These are phyloP conservation scores for Andrena hattorfiana DNA, from an alignment of 2,888 invertebrate species.

Conservation along the genomic window DNA sequence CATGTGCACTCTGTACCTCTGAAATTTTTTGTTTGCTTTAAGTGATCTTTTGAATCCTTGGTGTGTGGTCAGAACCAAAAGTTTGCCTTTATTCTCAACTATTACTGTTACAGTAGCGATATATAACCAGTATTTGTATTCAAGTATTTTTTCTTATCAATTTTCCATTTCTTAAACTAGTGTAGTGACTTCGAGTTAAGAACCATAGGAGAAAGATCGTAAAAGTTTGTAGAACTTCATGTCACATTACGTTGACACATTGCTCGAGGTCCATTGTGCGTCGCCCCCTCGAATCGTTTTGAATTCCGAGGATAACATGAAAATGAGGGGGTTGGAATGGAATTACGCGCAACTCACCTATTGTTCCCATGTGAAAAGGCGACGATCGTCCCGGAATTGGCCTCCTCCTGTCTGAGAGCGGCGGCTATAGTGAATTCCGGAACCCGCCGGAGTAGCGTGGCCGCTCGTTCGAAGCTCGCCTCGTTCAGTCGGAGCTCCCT, in stretches of 20 bases:
- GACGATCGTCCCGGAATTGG: conserved; percentile 93
- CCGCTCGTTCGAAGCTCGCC: conserved; percentile 89
- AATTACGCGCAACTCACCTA: conserved; percentile 86
- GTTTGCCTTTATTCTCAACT: too few species aligned
- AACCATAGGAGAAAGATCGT: too few species aligned
- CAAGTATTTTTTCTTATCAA: too few species aligned
- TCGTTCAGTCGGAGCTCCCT: conserved; percentile 91
- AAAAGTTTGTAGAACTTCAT: too few species aligned
- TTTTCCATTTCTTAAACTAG: too few species aligned
- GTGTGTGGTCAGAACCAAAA: too few species aligned
- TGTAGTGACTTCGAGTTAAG: too few species aligned
- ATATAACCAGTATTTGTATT: too few species aligned
- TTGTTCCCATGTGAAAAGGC: conserved; percentile 93
- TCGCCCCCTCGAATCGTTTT: not conserved
- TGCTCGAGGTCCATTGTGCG: not conserved
- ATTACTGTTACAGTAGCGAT: too few species aligned
- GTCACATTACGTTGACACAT: not conserved
- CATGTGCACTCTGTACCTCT: too few species aligned
- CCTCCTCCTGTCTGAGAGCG: conserved; percentile 91
- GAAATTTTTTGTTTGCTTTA: too few species aligned
- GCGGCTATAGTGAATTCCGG: conserved; percentile 94
- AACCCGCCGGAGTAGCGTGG: conserved; percentile 89
- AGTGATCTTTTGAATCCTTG: too few species aligned
- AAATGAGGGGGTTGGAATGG: conserved; percentile 1
- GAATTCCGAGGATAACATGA: not conserved